Base-by-base conservation (phyloP, 1,140 invertebrate species). In the Condylostylus longicornis region DNA sequence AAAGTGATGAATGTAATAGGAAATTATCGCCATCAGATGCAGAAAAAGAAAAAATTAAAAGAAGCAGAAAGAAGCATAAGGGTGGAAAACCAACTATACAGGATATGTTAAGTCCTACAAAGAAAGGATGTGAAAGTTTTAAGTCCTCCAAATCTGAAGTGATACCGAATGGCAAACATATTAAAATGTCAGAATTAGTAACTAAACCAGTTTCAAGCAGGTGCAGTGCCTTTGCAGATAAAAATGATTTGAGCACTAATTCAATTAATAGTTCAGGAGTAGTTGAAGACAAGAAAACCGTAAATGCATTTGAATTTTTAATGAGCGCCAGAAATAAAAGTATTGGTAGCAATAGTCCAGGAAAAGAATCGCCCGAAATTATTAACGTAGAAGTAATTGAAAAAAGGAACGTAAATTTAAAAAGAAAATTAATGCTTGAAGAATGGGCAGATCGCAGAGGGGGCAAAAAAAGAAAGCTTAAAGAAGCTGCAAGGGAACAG, bases 271-370 rank as follows among this genome's bases (percentile, higher is more conserved):
- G n/a, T n/a, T n/a, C n/a, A n/a, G n/a, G n/a, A n/a, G n/a, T n/a
- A n/a, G n/a, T n/a, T n/a, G n/a, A n/a, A n/a, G n/a, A n/a, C n/a
- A n/a, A n/a, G n/a, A 46, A 46, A 6, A 15, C 51, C 7, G 50
- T 44, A n/a, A 58, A 76, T 68, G 72, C 69, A 18, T 76, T 76
- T 53, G 60, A 71, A 44, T 47, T 75, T 22, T 60, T 76, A 57
- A 76, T 76, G 73, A 68, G 68, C 42, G 66, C 68, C 15, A 58
- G 71, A 43, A 67, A 71, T 46, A 72, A 72, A 46, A 64, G 63
- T 23, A 66, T 75, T 42, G 73, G 73, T 12, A 50, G 46, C n/a
- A 75, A 75, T 62, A 67, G 69, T 14, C 64, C 65, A 9, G 73
- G 72, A 1, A 70, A 67, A 51, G 63, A 67, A 33, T 53, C 29